Percentiles rank a stretch among this genome's conserved stretches.
These are phyloP conservation scores for Andrena marginata DNA, from an alignment of 2,888 invertebrate species.

Conservation along the genomic window DNA sequence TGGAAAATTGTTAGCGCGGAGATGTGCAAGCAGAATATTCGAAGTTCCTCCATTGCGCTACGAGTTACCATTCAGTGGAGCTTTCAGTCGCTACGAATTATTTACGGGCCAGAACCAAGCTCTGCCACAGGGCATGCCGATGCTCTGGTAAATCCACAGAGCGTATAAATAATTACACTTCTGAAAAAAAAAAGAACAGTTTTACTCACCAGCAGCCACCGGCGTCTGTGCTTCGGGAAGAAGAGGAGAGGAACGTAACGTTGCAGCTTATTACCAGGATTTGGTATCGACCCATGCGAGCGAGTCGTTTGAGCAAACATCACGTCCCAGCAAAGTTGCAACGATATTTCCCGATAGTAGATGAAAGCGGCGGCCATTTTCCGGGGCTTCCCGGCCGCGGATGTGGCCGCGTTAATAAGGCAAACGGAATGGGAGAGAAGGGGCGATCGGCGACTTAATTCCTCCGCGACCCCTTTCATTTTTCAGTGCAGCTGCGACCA, in stretches of 20 bases:
- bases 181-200: too few relatives aligned
- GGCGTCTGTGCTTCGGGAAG: too few relatives aligned
- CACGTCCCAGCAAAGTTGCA: background rate
- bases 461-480: constrained; percentile 45
- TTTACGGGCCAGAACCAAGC: too few relatives aligned
- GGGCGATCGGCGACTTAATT: constrained; percentile 44
- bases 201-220: background rate
- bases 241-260: background rate
- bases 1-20: too few relatives aligned
- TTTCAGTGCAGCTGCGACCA: constrained; percentile 52
- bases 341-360: background rate
- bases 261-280: constrained; percentile 3
- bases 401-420: constrained; percentile 31
- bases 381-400: background rate
- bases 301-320: constrained; percentile 15
- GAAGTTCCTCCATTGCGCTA: too few relatives aligned
- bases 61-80: too few relatives aligned
- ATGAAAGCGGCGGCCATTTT: background rate
- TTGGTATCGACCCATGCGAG: background rate
- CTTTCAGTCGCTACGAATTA: too few relatives aligned
- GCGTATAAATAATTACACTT: too few relatives aligned
- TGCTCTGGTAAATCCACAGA: too few relatives aligned
- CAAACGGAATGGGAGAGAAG: constrained; percentile 14
- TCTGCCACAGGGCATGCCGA: too few relatives aligned
- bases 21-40: too few relatives aligned